A percentile compares a stretch with the other conserved stretches of the same genome.
phyloP scores from a whole-genome alignment of 2,888 invertebrate genomes.

The Orthosia incerta region DNA sequence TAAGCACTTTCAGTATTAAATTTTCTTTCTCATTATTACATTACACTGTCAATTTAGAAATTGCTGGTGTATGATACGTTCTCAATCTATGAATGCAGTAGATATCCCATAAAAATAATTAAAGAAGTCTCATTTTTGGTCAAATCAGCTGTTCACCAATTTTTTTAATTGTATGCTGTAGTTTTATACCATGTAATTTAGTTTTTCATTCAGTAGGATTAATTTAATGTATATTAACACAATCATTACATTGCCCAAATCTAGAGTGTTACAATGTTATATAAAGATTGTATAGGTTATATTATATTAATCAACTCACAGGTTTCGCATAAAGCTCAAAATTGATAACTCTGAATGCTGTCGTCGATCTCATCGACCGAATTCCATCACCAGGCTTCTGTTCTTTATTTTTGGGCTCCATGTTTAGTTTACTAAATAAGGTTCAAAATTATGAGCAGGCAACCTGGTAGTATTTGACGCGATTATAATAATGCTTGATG shows the following conservation, averaged over 20 bases:
- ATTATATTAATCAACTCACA: constrained; percentile 90
- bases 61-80: not conserved
- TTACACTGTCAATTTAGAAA: not conserved
- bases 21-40: no score
- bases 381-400: constrained; percentile 94
- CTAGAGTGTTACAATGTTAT: constrained; percentile 24
- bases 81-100: not conserved
- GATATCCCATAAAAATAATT: not conserved
- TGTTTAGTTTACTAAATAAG: not conserved
- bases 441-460: not conserved
- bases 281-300: constrained; percentile 40
- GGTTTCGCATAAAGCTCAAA: constrained; percentile 97
- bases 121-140: no score
- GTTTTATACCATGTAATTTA: not conserved
- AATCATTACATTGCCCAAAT: not conserved
- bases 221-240: not conserved
- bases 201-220: no score
- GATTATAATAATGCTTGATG: not conserved
- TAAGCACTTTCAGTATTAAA: no score
- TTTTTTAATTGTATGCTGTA: not conserved
- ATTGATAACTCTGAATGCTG: constrained; percentile 95
- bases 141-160: no score
- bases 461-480: not conserved
- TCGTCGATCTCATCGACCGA: constrained; percentile 93
- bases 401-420: constrained; percentile 63